phyloP scores from a whole-genome alignment of 2,888 invertebrate species.

The Drosophila quinaria region DNA sequence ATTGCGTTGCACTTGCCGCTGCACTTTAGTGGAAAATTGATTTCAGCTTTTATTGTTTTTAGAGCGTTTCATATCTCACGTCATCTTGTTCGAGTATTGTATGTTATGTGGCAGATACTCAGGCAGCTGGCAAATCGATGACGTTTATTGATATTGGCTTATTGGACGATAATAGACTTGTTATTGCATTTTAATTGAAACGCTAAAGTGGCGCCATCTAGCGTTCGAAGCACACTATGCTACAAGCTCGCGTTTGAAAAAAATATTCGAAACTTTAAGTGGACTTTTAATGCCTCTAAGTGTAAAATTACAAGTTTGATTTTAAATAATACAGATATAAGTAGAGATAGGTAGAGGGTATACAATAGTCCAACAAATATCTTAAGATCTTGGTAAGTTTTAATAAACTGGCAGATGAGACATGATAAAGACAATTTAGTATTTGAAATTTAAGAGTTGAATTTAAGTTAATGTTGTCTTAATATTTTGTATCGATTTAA shows the following conservation, averaged over 20 bases:
- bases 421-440: not conserved
- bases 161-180: slow-evolving; percentile 76
- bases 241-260: not conserved
- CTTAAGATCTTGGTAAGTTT: not conserved
- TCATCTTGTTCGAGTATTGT: slow-evolving; percentile 49
- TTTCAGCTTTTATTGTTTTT: slow-evolving; percentile 73
- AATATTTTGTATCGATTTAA: too few relatives aligned
- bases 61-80: slow-evolving; percentile 74
- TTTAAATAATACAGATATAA: too few relatives aligned
- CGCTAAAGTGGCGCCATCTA: slow-evolving; percentile 61
- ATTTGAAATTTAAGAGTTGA: not conserved
- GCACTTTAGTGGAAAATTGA: slow-evolving; percentile 73
- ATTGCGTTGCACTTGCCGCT: slow-evolving; percentile 20
- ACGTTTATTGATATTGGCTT: slow-evolving; percentile 71
- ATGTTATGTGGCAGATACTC: slow-evolving; percentile 10
- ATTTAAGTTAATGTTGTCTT: not conserved
- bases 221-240: slow-evolving; percentile 11
- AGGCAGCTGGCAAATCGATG: slow-evolving; percentile 56
- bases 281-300: not conserved
- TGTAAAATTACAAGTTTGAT: too few relatives aligned
- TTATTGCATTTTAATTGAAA: slow-evolving; percentile 80
- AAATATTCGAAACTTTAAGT: not conserved
- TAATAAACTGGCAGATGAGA: not conserved
- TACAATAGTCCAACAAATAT: not conserved
- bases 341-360: too few relatives aligned